Evolutionary conservation across 2,888 invertebrate genomes (phyloP).

Genomic region (Idaea aversata): DNA sequence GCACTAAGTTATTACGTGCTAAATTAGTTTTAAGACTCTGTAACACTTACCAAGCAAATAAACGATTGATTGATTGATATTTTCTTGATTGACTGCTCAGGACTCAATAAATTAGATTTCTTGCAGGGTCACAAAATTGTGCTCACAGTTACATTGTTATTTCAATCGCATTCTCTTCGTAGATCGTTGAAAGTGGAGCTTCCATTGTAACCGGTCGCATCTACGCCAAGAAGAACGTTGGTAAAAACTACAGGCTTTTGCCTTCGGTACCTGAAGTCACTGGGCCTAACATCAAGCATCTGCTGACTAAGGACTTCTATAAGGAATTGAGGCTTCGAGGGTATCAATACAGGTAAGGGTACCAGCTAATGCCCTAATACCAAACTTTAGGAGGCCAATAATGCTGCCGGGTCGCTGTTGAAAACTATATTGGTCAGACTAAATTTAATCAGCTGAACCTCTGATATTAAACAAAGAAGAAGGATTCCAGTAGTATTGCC

Average conservation of each 20-base stretch:
- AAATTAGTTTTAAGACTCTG: neutral
- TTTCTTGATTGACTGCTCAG: too few relatives aligned
- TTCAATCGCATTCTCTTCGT: constrained; percentile 26
- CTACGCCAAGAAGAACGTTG: constrained; percentile 78
- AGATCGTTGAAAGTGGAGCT: constrained; percentile 85
- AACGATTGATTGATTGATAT: neutral
- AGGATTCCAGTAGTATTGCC: too few relatives aligned
- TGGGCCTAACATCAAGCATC: constrained; percentile 66
- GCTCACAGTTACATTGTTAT: neutral
- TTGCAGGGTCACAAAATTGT: neutral
- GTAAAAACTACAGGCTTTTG: constrained; percentile 75
- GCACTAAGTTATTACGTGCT: neutral
- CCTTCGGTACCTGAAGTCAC: constrained; percentile 58
- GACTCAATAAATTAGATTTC: neutral
- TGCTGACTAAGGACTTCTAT: constrained; percentile 84
- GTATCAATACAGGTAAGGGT: constrained; percentile 80
- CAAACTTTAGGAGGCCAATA: too few relatives aligned
- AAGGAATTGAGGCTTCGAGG: constrained; percentile 86
- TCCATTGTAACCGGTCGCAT: constrained; percentile 86
- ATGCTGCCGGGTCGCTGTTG: too few relatives aligned
- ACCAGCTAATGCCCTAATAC: neutral
- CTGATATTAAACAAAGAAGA: too few relatives aligned
- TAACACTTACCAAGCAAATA: too few relatives aligned
- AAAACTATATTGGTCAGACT: too few relatives aligned
- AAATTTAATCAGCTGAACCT: too few relatives aligned